Conservation (phyloP, 2,113 vertebrate species). For the Hydrolagus affinis region DNA sequence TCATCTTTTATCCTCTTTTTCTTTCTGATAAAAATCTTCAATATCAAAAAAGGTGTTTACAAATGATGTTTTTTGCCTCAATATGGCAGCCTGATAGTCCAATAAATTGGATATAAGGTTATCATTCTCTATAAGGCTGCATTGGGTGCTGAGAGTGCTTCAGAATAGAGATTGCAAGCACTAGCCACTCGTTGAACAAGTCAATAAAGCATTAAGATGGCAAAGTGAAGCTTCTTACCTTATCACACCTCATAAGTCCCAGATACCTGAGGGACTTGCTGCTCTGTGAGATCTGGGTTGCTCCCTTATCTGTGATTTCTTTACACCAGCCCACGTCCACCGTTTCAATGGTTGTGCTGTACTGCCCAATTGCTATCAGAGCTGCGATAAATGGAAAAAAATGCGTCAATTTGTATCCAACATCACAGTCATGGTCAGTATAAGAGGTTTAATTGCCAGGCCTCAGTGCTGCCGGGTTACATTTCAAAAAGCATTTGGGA, state of each 20-base stretch:
- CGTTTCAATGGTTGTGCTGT: conserved; percentile 92
- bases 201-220: conserved; percentile 9
- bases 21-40: too few relatives aligned
- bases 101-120: neutral
- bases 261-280: conserved; percentile 93
- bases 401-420: conserved; percentile 4
- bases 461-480: neutral
- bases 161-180: neutral
- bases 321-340: conserved; percentile 98
- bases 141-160: neutral
- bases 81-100: neutral
- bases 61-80: neutral
- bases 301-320: conserved; percentile 92
- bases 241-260: conserved; percentile 96
- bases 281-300: conserved; percentile 88
- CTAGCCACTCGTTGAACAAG: neutral
- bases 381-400: conserved; percentile 55
- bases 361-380: conserved; percentile 87
- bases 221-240: conserved; percentile 62
- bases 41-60: neutral
- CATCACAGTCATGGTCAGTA: neutral
- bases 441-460: neutral
- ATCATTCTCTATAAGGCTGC: neutral
- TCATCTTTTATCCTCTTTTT: too few relatives aligned
- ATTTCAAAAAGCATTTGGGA: too few relatives aligned